Conservation (phyloP, 2,113 vertebrate species). For the Neolamprologus variostigma region DNA sequence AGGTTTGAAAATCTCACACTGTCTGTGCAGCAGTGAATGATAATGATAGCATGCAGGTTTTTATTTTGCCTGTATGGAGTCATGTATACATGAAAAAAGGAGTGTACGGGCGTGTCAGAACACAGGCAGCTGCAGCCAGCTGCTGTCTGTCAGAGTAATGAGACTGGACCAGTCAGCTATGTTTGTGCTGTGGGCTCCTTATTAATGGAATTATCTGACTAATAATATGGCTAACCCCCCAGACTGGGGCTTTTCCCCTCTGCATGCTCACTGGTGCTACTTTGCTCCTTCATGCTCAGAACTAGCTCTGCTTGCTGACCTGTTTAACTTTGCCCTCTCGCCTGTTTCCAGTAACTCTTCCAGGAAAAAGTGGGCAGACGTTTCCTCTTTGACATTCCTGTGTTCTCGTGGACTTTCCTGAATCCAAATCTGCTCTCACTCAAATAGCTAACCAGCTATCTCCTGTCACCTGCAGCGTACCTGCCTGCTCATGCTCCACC, state of each 20-base stretch:
- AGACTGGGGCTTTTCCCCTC: neutral
- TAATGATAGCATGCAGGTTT: neutral
- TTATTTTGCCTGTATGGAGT: neutral
- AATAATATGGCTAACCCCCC: neutral
- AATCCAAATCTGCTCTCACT: neutral
- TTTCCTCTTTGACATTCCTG: neutral
- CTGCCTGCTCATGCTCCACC: neutral
- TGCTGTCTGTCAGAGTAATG: neutral
- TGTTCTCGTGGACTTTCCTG: neutral
- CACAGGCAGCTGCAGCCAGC: neutral
- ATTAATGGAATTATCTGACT: neutral
- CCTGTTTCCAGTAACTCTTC: neutral
- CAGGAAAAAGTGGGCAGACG: neutral
- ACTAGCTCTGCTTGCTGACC: neutral
- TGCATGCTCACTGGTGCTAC: neutral
- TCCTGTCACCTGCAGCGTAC: neutral
- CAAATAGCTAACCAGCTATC: neutral
- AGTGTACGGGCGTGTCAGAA: rapidly evolving
- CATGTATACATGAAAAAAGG: neutral
- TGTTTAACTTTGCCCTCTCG: neutral
- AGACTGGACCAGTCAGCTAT: neutral
- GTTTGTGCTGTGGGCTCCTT: neutral
- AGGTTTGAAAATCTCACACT: neutral
- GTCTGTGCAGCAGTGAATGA: neutral
- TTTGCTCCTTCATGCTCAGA: neutral